These are phyloP conservation scores for Megaceryle alcyon DNA, from an alignment of 2,797 vertebrate species.

Conservation along the genomic window DNA sequence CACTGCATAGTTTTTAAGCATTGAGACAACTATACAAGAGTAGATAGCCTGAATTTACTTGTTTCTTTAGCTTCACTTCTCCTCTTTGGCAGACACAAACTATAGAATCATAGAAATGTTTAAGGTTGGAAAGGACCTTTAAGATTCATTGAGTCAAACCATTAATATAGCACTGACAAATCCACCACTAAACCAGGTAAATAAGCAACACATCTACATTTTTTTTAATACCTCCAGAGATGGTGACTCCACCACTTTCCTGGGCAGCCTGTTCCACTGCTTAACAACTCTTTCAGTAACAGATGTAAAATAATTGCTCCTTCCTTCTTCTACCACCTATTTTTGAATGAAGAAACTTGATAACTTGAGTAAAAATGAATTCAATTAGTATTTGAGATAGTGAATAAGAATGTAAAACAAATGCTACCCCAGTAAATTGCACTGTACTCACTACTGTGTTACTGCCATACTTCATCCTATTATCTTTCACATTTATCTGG, in stretches of 20 bases:
- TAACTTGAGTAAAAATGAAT: background rate
- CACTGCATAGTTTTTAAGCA: background rate
- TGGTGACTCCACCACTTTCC: background rate
- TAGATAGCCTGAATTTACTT: background rate
- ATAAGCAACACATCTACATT: background rate
- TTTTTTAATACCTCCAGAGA: background rate
- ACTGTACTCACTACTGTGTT: background rate
- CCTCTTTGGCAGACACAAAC: background rate
- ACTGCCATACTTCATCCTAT: background rate
- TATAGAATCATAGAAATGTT: background rate
- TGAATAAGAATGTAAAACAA: background rate
- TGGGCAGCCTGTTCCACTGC: background rate
- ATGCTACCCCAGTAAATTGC: background rate
- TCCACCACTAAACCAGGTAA: background rate
- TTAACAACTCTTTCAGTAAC: background rate
- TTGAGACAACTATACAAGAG: background rate
- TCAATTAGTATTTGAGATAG: background rate
- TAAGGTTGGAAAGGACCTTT: background rate
- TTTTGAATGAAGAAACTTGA: background rate
- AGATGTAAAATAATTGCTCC: background rate
- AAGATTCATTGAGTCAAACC: background rate
- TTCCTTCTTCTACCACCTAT: background rate
- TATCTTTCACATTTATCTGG: background rate
- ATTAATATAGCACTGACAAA: background rate
- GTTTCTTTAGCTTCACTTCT: background rate